Evolutionary conservation across 1,140 invertebrate genomes (phyloP), one percentile per base, ranked within the genome.

Genomic region (Drosophila trapezifrons): DNA sequence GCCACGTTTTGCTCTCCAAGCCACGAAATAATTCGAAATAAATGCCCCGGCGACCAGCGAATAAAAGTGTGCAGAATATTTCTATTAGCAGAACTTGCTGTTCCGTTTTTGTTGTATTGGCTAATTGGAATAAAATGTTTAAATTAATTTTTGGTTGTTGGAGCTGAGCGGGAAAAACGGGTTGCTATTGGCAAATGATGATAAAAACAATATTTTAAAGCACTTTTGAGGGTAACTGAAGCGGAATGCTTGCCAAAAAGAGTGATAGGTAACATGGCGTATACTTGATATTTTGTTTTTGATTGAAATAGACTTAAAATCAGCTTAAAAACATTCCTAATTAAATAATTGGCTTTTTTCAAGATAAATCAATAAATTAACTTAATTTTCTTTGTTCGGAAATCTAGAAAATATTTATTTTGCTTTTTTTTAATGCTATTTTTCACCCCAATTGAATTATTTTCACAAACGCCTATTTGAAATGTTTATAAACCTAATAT

Each of bases 1-100:
- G 83, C 83, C 82, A 86, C 82, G 82, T 86, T 87, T 87, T 77
- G 66, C 79, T 76, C 52, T 75, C 60, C 72, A 86, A 62, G 62
- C 49, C 58, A 81, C 42, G 35, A 77, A 57, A 76, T 67, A 76
- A 66, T 40, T 66, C 43, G 12, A 67, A 45, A 67, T 59, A 54
- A 59, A 59, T 42, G 20, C 51, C 18, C 12, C 25, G 25, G n/a
- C 47, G 51, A 54, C 51, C 51, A 54, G 51, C n/a, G 13, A 42
- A 43, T 9, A 29, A 18, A 40, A 62, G 15, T 51, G 10, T 37
- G 46, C 13, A 47, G 60, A 67, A 67, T 66, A 42, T 42, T 29
- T 66, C 35, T 37, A 47, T 40, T 25, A 20, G 42, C 38, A 10
- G 20, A 64, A 37, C 56, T 65, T 64, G 32, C 37, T 63, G 49